Percentiles rank a stretch among this genome's conserved stretches.
Conservation (phyloP, 2,888 invertebrate species). For the Drosophila falleni region DNA sequence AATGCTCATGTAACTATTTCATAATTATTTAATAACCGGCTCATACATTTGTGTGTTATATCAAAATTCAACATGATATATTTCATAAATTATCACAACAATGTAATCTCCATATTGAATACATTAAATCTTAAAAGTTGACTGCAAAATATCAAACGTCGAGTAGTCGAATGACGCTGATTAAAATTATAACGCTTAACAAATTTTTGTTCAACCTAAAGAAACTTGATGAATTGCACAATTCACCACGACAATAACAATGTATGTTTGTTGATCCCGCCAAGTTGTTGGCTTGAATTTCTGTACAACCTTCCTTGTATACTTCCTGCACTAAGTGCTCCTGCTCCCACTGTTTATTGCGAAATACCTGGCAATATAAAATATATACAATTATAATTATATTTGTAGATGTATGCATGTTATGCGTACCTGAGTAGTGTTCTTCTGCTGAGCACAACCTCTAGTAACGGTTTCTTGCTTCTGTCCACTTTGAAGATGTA, state of each 20-base stretch:
- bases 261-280: conserved; percentile 85
- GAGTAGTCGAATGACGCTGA: conserved; percentile 5
- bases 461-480: conserved; percentile 85
- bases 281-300: conserved; percentile 88
- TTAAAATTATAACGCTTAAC: conserved; percentile 86
- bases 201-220: conserved; percentile 84
- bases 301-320: conserved; percentile 90
- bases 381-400: not conserved
- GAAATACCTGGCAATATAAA: conserved; percentile 85
- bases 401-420: not conserved
- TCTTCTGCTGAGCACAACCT: conserved; percentile 91
- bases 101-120: conserved; percentile 8
- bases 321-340: conserved; percentile 89
- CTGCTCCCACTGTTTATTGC: conserved; percentile 88
- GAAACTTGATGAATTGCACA: conserved; percentile 89
- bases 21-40: not conserved
- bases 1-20: not conserved
- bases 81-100: conserved; percentile 37
- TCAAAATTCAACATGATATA: conserved; percentile 22
- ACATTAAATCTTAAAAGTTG: not conserved
- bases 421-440: conserved; percentile 85
- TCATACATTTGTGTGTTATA: conserved; percentile 1
- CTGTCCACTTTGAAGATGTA: conserved; percentile 88
- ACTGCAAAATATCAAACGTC: not conserved
- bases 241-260: conserved; percentile 91